Evolutionary conservation across 2,797 vertebrate genomes (phyloP).

Genomic region (Myotis planiceps): DNA sequence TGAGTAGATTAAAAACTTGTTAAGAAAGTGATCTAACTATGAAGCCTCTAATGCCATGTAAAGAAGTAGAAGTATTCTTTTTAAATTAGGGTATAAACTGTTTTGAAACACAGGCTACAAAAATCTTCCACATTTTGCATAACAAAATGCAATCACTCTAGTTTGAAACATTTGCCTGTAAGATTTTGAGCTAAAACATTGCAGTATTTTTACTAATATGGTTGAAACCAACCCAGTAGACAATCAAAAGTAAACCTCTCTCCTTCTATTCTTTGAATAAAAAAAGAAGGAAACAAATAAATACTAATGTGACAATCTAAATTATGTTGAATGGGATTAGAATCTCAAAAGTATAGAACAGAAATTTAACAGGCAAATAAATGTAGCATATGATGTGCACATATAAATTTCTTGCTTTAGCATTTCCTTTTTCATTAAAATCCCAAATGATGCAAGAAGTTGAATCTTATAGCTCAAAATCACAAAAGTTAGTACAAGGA

Average conservation of each 20-base stretch:
- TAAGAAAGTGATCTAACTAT: neutral
- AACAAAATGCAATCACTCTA: neutral
- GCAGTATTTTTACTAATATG: neutral
- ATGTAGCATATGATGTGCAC: neutral
- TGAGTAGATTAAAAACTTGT: neutral
- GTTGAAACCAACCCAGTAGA: neutral
- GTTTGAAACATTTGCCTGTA: conserved; percentile 11
- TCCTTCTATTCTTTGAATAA: neutral
- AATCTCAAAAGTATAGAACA: conserved; percentile 29
- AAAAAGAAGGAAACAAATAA: neutral
- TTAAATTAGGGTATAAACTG: neutral
- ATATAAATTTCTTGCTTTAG: neutral
- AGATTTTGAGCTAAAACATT: neutral
- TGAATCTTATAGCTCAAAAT: conserved; percentile 3
- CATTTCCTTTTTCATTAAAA: conserved; percentile 57
- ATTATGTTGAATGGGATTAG: conserved; percentile 7
- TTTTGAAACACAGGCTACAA: neutral
- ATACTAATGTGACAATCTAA: neutral
- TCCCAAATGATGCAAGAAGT: neutral
- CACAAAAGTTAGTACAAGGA: conserved; percentile 1
- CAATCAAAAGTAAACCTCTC: conserved; percentile 17
- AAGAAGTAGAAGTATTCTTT: neutral
- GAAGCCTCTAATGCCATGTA: neutral
- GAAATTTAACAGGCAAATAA: conserved; percentile 32
- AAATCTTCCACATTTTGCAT: neutral